Conservation (phyloP, 2,888 invertebrate genomes). For the Boloria selene region DNA sequence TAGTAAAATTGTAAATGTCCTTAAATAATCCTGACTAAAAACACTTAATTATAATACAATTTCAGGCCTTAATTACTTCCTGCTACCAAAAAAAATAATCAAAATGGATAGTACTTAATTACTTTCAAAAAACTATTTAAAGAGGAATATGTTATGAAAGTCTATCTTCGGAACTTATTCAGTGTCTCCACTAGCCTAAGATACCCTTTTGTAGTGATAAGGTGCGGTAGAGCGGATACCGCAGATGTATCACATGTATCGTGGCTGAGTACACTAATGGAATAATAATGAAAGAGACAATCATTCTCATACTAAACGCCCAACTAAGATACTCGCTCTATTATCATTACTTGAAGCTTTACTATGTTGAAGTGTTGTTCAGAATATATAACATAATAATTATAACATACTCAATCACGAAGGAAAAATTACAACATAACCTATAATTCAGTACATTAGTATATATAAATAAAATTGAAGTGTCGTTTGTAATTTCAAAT, state of each 20-base stretch:
- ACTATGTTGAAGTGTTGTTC: no score
- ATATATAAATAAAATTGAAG: no score
- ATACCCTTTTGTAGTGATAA: constrained; percentile 28
- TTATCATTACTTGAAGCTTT: background rate
- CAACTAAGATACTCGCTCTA: background rate
- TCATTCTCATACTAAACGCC: constrained; percentile 17
- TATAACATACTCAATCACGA: constrained; percentile 4
- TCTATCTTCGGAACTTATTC: constrained; percentile 55
- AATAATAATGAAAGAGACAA: constrained; percentile 31
- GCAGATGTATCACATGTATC: constrained; percentile 28
- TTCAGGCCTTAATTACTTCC: background rate
- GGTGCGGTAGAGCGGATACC: constrained; percentile 25
- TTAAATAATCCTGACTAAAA: no score
- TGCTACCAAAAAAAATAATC: background rate
- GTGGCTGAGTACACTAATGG: constrained; percentile 29
- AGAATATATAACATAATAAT: background rate
- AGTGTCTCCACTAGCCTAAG: constrained; percentile 48
- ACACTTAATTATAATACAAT: no score
- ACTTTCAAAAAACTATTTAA: constrained; percentile 45
- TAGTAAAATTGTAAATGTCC: no score
- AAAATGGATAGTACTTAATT: constrained; percentile 1
- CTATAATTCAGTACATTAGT: no score
- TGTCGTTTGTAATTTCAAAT: no score
- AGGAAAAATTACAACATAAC: no score
- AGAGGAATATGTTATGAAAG: constrained; percentile 59